Evolutionary conservation across 2,113 vertebrate species (phyloP).

Genomic region (Athene cunicularia): DNA sequence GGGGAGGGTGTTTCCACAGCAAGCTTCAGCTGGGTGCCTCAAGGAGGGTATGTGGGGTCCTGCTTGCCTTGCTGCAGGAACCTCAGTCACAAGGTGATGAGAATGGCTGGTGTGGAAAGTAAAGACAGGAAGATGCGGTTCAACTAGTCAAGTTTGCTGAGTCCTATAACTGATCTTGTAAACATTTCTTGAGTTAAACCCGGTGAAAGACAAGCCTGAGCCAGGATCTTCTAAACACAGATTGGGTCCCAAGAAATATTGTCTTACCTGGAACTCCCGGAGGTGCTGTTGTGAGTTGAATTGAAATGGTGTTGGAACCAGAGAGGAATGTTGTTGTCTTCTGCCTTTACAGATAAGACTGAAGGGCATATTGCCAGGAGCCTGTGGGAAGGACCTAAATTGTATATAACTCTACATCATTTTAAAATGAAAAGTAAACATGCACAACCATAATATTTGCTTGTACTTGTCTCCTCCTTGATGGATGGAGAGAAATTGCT

Average conservation of each 20-base stretch:
- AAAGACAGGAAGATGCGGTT: neutral
- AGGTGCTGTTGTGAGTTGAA: neutral
- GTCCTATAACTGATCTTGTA: neutral
- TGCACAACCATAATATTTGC: conserved; percentile 41
- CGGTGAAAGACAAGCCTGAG: neutral
- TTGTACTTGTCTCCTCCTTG: conserved; percentile 48
- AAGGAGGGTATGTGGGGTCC: neutral
- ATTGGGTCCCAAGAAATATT: neutral
- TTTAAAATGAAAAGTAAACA: conserved; percentile 62
- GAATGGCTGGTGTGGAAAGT: neutral
- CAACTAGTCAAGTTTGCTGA: neutral
- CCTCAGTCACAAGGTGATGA: neutral
- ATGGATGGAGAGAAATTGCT: conserved; percentile 44
- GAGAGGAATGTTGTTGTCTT: conserved; percentile 23
- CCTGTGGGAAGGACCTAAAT: conserved; percentile 31
- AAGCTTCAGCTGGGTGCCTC: neutral
- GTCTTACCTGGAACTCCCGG: neutral
- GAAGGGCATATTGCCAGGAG: conserved; percentile 33
- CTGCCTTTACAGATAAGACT: conserved; percentile 11
- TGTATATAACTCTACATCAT: conserved; percentile 33
- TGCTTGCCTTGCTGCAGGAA: neutral
- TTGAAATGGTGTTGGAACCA: neutral
- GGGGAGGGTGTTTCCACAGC: neutral
- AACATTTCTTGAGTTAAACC: neutral
- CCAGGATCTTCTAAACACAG: neutral